A percentile compares a stretch with the other conserved stretches of the same genome.
Conservation (phyloP, 2,888 invertebrate species). For the Mallateleia sp. region DNA sequence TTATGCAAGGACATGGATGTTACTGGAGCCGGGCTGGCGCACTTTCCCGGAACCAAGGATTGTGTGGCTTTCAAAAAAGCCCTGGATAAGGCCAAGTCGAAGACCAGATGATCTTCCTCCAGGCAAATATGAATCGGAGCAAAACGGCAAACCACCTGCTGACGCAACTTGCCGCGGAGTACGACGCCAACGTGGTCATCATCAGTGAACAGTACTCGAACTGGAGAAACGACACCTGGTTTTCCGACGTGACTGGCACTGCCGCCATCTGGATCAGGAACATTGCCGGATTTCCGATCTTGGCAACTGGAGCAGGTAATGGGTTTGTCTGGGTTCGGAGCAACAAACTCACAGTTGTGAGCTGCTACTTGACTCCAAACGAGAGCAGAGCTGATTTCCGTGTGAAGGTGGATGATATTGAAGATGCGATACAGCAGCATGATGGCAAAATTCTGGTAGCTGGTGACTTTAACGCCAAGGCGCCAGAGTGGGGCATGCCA, state of each 20-base stretch:
- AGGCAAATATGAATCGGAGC: constrained; percentile 72
- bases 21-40: background rate
- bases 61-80: constrained; percentile 44
- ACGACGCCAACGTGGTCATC: constrained; percentile 50
- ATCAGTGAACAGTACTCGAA: constrained; percentile 76
- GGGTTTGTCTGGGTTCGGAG: constrained; percentile 65
- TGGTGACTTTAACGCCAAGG: constrained; percentile 68
- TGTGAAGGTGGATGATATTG: constrained; percentile 9
- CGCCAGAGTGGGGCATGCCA: constrained; percentile 77
- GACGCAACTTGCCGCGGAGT: constrained; percentile 37
- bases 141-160: constrained; percentile 54
- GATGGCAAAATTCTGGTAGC: constrained; percentile 57
- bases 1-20: constrained; percentile 14
- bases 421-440: constrained; percentile 13
- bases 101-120: constrained; percentile 48
- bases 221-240: constrained; percentile 50
- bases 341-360: constrained; percentile 32
- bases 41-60: constrained; percentile 43
- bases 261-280: constrained; percentile 75
- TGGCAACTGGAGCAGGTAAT: constrained; percentile 13
- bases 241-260: constrained; percentile 44
- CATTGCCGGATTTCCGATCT: background rate
- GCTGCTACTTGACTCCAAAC: constrained; percentile 61
- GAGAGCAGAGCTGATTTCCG: constrained; percentile 32
- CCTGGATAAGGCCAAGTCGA: constrained; percentile 39